Conservation (phyloP, 2,113 vertebrate species). For the Hemibagrus wyckioides region DNA sequence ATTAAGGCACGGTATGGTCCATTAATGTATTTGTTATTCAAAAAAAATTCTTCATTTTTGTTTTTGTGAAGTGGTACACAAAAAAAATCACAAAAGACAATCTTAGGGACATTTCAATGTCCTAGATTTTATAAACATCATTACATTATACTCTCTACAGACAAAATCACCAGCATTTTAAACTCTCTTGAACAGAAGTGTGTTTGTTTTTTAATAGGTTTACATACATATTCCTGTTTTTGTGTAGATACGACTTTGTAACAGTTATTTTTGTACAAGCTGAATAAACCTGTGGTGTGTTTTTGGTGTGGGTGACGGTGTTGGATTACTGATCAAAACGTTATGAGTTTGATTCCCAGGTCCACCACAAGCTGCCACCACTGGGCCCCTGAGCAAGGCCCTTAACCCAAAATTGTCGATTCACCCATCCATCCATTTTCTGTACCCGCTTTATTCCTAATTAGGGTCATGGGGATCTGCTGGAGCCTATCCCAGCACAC, state of each 20-base stretch:
- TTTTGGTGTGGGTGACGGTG: background rate
- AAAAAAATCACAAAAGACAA: background rate
- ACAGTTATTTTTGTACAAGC: slow-evolving; percentile 34
- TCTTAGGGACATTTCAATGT: background rate
- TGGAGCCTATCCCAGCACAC: no score
- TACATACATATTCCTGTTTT: background rate
- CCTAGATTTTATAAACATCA: background rate
- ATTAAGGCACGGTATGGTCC: background rate
- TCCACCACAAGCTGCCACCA: no score
- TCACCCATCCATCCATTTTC: no score
- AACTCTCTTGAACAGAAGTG: background rate
- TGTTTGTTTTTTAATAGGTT: background rate
- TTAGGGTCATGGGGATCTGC: no score
- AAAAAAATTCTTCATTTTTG: background rate
- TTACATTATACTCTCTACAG: background rate
- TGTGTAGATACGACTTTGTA: background rate
- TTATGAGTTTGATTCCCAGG: no score
- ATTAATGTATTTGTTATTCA: background rate
- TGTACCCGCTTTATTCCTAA: no score
- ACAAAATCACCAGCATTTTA: background rate
- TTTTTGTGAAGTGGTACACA: background rate
- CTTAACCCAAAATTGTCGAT: no score
- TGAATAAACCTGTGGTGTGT: slow-evolving; percentile 13
- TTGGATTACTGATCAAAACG: no score
- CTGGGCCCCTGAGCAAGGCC: background rate